These are phyloP conservation scores for Oasisia sp. DNA, from an alignment of 2,888 invertebrate genomes.

Conservation along the genomic window DNA sequence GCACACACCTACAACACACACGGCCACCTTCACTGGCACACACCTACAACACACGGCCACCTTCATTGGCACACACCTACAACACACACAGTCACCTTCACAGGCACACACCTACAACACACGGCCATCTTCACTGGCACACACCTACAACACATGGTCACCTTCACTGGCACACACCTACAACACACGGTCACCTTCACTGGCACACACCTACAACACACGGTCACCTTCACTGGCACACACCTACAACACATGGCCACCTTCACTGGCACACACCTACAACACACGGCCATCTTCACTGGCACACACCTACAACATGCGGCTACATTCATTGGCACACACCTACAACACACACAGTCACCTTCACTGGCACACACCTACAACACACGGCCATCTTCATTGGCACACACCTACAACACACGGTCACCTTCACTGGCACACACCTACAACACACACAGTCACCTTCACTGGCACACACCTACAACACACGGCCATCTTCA, in stretches of 20 bases:
- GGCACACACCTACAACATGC: no score
- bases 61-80: constrained; percentile 66
- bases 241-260: no score
- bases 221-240: no score
- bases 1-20: constrained; percentile 69
- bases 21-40: constrained; percentile 66
- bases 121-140: no score
- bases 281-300: no score
- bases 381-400: background rate
- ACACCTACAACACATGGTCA: constrained; percentile 48
- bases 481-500: no score
- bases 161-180: constrained; percentile 68
- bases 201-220: constrained; percentile 66
- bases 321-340: no score
- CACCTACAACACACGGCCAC: constrained; percentile 57
- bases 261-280: no score
- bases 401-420: background rate
- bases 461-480: background rate
- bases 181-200: constrained; percentile 61
- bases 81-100: constrained; percentile 66
- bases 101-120: constrained; percentile 67
- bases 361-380: constrained; percentile 68
- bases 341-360: no score
- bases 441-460: background rate
- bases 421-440: background rate